Evolutionary conservation across 2,113 vertebrate species (phyloP).

Genomic region (Coptodon rendalli): DNA sequence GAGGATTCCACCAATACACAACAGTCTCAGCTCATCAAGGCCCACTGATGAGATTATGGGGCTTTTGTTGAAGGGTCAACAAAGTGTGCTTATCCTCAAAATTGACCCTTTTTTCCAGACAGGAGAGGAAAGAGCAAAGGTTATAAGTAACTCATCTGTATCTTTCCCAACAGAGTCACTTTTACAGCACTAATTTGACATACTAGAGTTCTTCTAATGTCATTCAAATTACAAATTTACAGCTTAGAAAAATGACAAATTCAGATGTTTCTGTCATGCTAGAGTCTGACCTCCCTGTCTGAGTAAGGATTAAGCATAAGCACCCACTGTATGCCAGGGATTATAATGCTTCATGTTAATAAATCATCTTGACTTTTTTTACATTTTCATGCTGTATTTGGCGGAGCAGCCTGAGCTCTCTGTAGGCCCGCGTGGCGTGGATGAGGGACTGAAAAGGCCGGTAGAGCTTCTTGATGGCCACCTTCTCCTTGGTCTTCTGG

Average conservation of each 20-base stretch:
- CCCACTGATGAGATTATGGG: neutral
- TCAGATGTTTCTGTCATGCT: neutral
- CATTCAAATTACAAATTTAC: neutral
- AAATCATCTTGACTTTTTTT: neutral
- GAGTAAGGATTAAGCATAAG: neutral
- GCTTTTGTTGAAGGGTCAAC: neutral
- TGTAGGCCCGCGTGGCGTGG: conserved; percentile 74
- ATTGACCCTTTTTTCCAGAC: neutral
- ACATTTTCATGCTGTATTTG: conserved; percentile 79
- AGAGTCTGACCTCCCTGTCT: neutral
- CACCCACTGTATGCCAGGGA: neutral
- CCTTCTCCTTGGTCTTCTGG: conserved; percentile 71
- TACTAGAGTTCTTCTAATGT: neutral
- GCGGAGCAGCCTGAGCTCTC: conserved; percentile 75
- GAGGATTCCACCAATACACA: conserved; percentile 2
- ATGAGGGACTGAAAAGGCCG: conserved; percentile 79
- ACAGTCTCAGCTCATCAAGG: neutral
- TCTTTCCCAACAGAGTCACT: neutral
- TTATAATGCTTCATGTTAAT: neutral
- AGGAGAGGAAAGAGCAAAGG: neutral
- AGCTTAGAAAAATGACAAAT: neutral
- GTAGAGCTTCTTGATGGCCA: conserved; percentile 79
- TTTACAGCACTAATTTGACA: neutral
- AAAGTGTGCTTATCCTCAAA: neutral
- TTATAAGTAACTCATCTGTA: neutral